phyloP scores from a whole-genome alignment of 2,888 invertebrate genomes.

The Liodrosophila aerea region DNA sequence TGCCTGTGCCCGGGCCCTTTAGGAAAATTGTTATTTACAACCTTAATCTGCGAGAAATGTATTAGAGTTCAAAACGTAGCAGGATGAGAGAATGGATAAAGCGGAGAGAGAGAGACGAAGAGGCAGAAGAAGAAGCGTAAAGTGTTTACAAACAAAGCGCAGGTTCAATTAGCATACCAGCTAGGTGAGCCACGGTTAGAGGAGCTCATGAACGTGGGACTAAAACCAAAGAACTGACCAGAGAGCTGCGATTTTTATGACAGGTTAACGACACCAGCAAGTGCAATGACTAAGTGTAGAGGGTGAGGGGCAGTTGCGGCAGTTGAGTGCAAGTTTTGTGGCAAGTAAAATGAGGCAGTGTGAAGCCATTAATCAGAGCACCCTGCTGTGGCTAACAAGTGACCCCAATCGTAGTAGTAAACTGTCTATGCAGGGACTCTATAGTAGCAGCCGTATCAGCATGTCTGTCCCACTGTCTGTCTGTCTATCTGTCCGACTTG shows the following conservation, averaged over 20 bases:
- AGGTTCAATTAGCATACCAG: slow-evolving; percentile 71
- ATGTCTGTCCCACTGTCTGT: too few relatives aligned
- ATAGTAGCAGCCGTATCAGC: too few relatives aligned
- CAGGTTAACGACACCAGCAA: slow-evolving; percentile 70
- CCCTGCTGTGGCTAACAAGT: not conserved
- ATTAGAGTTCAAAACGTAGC: slow-evolving; percentile 62
- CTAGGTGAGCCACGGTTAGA: slow-evolving; percentile 52
- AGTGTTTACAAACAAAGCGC: slow-evolving; percentile 71
- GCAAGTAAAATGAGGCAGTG: slow-evolving; percentile 14
- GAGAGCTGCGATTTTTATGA: slow-evolving; percentile 67
- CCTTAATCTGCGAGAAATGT: slow-evolving; percentile 72
- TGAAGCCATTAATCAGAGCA: slow-evolving; percentile 21
- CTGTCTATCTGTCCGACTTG: too few relatives aligned
- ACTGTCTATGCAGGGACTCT: too few relatives aligned
- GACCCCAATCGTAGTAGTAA: too few relatives aligned
- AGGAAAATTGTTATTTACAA: slow-evolving; percentile 70
- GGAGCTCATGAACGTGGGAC: slow-evolving; percentile 40
- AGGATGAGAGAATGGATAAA: not conserved
- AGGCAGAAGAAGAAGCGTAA: slow-evolving; percentile 30
- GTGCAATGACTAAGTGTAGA: slow-evolving; percentile 33
- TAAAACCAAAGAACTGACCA: slow-evolving; percentile 27
- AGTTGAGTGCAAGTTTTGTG: slow-evolving; percentile 3
- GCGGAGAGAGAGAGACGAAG: not conserved
- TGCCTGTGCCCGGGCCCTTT: slow-evolving; percentile 21
- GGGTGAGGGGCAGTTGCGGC: not conserved